Evolutionary conservation across 53 echinoderm and acorn worm species (phyloP), one percentile per base, ranked within the genome.

Genomic region (Echinarachnius parma): DNA sequence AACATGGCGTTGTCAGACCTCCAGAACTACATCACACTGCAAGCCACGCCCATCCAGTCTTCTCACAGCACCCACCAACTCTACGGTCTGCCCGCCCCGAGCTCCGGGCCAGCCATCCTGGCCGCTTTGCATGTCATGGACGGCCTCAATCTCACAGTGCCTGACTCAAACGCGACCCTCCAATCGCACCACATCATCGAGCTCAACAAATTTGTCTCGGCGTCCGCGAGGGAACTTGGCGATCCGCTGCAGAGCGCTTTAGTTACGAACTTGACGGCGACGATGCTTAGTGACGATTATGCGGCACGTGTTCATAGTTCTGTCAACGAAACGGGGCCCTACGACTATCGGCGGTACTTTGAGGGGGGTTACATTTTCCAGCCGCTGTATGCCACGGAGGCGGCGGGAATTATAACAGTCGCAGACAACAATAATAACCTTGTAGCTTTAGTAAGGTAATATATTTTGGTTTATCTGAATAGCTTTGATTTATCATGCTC

Each of bases 401-500:
- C 91, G 16, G 85, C 87, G n/a, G 68, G 87, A 30, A 84, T 87
- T 18, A 78, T 96, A 9, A 75, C 87, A 34, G 91, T 88, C 27
- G 79, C 87, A 10, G 86, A 91, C 65, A 62, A 78, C 9, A 57
- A 83, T 34, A 87, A 84, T 47, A 96, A 88, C 47, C 84, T 96
- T 82, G 96, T 91, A 3, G 85, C 96, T 0, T 61, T 88, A 4
- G 84, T 88, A 69, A 87, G 80, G 96, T 96, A 78, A 78, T 77
- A 26, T 15, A 60, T 28, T 0, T 60, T 20, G 8, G 3, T 19
- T 10, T 10, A n/a, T n/a, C n/a, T n/a, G n/a, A n/a, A n/a, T n/a
- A n/a, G n/a, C n/a, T n/a, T n/a, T n/a, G n/a, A n/a, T n/a, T n/a
- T n/a, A n/a, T n/a, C n/a, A n/a, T n/a, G n/a, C n/a, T n/a, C n/a